Conservation (phyloP, 2,888 invertebrate species). For the Branchinecta sandiegonensis region DNA sequence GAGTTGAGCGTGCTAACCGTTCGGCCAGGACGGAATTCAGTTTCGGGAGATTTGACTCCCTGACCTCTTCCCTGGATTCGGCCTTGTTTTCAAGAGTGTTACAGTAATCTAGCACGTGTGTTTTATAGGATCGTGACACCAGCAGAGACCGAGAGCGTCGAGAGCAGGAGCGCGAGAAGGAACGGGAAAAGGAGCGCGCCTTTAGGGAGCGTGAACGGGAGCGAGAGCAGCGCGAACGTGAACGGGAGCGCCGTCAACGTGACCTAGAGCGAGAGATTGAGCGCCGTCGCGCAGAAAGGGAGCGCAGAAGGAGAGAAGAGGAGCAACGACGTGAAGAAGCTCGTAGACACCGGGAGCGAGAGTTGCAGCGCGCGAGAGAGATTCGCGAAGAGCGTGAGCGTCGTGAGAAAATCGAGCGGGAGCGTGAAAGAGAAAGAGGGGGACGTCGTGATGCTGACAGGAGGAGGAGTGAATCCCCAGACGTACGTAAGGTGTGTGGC, state of each 20-base stretch:
- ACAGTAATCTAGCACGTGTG: no score
- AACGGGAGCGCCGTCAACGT: conserved; percentile 33
- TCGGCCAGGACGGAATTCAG: no score
- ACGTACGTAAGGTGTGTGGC: background rate
- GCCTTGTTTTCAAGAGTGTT: no score
- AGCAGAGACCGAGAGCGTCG: conserved; percentile 5
- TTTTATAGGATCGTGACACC: background rate
- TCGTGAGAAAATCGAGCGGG: conserved; percentile 18
- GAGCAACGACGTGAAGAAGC: conserved; percentile 41
- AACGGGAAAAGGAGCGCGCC: background rate
- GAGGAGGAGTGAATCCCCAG: background rate
- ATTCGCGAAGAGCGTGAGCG: conserved; percentile 22
- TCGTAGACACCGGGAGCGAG: conserved; percentile 39
- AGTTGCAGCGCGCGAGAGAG: conserved; percentile 32
- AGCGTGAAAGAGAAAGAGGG: conserved; percentile 35
- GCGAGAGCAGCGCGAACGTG: conserved; percentile 23
- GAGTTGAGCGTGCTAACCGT: no score
- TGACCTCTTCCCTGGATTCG: no score
- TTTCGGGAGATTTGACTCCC: no score
- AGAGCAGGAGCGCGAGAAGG: background rate
- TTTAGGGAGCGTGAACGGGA: background rate
- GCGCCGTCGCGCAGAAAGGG: conserved; percentile 25
- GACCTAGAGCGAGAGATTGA: conserved; percentile 37
- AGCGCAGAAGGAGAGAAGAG: conserved; percentile 52
- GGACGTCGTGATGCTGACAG: conserved; percentile 28